Evolutionary conservation across 2,113 vertebrate genomes (phyloP).

Genomic region (Piaya cayana): DNA sequence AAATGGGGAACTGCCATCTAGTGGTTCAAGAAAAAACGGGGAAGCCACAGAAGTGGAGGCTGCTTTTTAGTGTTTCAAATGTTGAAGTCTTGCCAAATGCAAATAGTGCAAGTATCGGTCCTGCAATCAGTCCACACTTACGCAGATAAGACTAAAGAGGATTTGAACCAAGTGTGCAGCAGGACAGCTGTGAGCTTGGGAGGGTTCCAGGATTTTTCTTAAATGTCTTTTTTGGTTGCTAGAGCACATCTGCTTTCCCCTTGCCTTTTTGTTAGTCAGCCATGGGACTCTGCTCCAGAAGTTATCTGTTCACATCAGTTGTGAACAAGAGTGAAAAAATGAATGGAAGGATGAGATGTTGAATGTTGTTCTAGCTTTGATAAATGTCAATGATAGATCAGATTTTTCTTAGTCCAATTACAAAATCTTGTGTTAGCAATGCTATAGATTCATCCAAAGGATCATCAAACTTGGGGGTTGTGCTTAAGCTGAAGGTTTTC

Average conservation of each 20-base stretch:
- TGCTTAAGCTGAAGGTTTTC: neutral
- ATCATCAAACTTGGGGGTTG: neutral
- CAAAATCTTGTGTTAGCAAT: neutral
- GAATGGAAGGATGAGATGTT: neutral
- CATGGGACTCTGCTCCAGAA: neutral
- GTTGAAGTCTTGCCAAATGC: neutral
- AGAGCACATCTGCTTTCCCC: neutral
- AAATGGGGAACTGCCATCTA: slow-evolving; percentile 54
- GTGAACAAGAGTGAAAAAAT: neutral
- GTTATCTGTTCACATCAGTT: neutral
- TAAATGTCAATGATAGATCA: neutral
- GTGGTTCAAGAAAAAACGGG: neutral
- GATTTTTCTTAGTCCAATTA: neutral
- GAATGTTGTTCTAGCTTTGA: neutral
- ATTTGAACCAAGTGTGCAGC: neutral
- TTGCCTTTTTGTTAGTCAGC: neutral
- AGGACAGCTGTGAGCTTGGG: neutral
- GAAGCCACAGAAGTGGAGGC: neutral
- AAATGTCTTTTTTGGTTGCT: neutral
- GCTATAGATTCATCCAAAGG: neutral
- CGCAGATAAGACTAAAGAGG: neutral
- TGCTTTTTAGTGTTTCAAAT: neutral
- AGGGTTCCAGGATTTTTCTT: neutral
- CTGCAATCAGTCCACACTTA: neutral
- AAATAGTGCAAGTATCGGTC: neutral